Percentiles rank a stretch among this genome's conserved stretches.
Evolutionary conservation across 2,888 invertebrate genomes (phyloP).

Genomic region (Patella ulyssiponensis): DNA sequence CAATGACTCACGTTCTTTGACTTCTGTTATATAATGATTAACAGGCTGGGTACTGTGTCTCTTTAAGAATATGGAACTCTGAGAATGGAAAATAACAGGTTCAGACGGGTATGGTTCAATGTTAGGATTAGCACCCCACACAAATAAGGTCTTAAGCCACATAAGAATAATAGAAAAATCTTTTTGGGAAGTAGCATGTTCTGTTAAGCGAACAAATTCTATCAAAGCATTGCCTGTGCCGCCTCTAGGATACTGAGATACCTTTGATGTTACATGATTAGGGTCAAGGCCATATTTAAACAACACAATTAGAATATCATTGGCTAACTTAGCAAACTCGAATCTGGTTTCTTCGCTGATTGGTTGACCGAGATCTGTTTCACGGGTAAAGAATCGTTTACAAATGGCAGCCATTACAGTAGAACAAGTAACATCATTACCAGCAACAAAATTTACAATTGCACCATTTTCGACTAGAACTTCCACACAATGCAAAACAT

Average conservation of each 20-base stretch:
- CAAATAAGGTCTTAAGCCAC: conserved; percentile 80
- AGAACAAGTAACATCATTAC: conserved; percentile 80
- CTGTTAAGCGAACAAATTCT: conserved; percentile 78
- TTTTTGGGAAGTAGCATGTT: conserved; percentile 78
- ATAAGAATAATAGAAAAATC: conserved; percentile 82
- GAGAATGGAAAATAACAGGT: conserved; percentile 74
- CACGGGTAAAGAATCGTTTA: conserved; percentile 42
- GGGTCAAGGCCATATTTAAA: conserved; percentile 81
- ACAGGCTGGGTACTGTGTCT: conserved; percentile 74
- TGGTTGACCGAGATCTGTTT: background rate
- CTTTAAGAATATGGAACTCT: conserved; percentile 76
- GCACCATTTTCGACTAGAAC: conserved; percentile 81
- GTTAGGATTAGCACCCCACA: conserved; percentile 84
- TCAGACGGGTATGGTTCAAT: conserved; percentile 76
- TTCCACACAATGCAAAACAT: conserved; percentile 80
- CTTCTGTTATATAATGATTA: conserved; percentile 78
- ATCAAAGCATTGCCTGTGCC: conserved; percentile 77
- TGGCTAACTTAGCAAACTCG: conserved; percentile 77
- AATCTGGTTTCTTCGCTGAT: background rate
- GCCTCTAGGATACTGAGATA: conserved; percentile 53
- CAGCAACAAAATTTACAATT: conserved; percentile 80
- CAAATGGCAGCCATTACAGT: conserved; percentile 55
- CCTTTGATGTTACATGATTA: conserved; percentile 77
- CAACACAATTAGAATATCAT: conserved; percentile 79
- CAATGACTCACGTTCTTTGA: conserved; percentile 74